phyloP scores from a whole-genome alignment of 2,113 vertebrate species.

The Tyto alba region DNA sequence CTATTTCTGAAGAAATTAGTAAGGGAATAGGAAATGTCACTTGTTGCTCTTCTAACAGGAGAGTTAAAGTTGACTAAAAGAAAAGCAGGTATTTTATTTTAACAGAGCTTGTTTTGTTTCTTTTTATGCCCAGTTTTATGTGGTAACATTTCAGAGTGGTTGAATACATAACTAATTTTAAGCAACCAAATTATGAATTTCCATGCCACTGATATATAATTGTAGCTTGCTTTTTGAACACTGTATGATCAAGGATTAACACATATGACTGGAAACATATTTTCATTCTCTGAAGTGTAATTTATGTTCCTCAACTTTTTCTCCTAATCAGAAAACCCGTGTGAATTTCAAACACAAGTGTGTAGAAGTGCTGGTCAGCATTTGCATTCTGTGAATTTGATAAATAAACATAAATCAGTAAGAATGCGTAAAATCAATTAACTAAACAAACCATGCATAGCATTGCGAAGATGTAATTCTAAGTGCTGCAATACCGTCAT shows the following conservation, averaged over 20 bases:
- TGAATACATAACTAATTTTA: neutral
- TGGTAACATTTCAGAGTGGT: neutral
- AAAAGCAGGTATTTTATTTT: neutral
- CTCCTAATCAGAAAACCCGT: neutral
- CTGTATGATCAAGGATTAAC: neutral
- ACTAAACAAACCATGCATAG: conserved; percentile 35
- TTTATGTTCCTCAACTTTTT: neutral
- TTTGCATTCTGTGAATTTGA: conserved; percentile 48
- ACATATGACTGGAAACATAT: neutral
- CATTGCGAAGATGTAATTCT: neutral
- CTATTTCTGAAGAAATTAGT: neutral
- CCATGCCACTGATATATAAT: neutral
- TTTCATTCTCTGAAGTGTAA: neutral
- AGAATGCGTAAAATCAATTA: conserved; percentile 67
- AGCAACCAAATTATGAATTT: neutral
- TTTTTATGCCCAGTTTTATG: neutral
- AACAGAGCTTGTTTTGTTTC: neutral
- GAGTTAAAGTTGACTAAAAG: neutral
- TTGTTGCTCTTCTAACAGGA: neutral
- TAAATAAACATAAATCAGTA: conserved; percentile 52
- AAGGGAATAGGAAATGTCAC: neutral
- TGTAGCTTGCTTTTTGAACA: neutral
- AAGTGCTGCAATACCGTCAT: conserved; percentile 2
- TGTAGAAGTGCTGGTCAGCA: conserved; percentile 23
- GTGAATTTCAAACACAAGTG: neutral